A percentile compares a stretch with the other conserved stretches of the same genome.
phyloP scores from a whole-genome alignment of 2,113 vertebrate genomes.

The Prolemur simus region DNA sequence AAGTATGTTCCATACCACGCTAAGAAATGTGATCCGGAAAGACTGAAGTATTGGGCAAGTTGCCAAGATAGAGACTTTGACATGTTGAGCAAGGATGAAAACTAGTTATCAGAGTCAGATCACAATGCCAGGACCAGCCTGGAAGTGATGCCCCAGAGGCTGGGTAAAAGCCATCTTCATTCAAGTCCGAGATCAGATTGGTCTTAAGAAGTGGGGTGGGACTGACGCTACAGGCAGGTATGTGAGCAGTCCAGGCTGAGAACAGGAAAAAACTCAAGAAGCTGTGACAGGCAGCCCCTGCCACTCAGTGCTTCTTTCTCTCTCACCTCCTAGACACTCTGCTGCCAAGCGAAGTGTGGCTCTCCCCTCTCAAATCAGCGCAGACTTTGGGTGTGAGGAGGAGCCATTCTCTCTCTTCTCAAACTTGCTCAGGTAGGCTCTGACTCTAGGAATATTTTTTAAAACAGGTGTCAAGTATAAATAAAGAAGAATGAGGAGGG shows the following conservation, averaged over 20 bases:
- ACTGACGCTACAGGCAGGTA: not conserved
- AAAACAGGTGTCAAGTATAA: not conserved
- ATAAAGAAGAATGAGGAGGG: not conserved
- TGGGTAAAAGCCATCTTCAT: not conserved
- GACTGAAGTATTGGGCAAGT: not conserved
- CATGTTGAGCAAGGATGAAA: not conserved
- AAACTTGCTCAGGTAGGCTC: not conserved
- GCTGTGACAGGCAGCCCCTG: not conserved
- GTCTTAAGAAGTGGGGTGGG: not conserved
- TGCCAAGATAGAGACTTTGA: not conserved
- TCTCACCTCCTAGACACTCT: not conserved
- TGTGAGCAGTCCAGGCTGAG: not conserved
- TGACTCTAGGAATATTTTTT: not conserved
- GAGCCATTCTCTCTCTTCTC: not conserved
- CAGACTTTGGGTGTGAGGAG: not conserved
- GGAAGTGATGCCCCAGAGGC: not conserved
- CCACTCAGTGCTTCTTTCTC: accelerated
- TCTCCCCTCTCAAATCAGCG: not conserved
- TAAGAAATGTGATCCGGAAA: not conserved
- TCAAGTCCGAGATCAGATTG: not conserved
- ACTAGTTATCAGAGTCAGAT: not conserved
- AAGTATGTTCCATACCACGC: not conserved
- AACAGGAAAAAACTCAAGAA: not conserved
- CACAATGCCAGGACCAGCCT: not conserved
- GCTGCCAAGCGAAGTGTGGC: too few relatives aligned